Evolutionary conservation across 2,888 invertebrate species (phyloP).

Genomic region (Dexiosoma caninum): DNA sequence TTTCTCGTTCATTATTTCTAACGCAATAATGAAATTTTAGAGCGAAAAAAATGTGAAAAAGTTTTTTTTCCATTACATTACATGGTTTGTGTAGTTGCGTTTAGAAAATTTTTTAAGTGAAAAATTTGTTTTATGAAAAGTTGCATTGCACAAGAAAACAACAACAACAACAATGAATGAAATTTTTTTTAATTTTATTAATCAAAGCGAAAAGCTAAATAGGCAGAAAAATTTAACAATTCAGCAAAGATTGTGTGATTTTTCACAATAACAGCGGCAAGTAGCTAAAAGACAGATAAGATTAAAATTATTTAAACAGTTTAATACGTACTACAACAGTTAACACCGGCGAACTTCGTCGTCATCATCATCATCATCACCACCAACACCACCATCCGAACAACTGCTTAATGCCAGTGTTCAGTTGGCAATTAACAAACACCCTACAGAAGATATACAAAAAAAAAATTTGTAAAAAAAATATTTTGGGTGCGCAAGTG

Average conservation of each 20-base stretch:
- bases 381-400: too few species aligned
- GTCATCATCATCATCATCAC: neutral
- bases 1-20: neutral
- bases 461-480: too few species aligned
- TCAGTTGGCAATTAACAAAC: conserved; percentile 8
- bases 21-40: conserved; percentile 14
- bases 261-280: conserved; percentile 55
- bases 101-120: conserved; percentile 28
- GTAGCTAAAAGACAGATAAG: conserved; percentile 62
- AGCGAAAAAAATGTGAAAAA: neutral
- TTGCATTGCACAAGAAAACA: conserved; percentile 34
- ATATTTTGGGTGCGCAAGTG: neutral
- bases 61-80: neutral
- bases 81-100: conserved; percentile 29
- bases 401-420: neutral
- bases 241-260: conserved; percentile 49
- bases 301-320: conserved; percentile 57
- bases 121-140: conserved; percentile 51
- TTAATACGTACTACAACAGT: conserved; percentile 59
- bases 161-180: neutral
- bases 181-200: conserved; percentile 48
- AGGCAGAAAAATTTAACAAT: conserved; percentile 52
- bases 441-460: neutral
- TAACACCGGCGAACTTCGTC: conserved; percentile 48
- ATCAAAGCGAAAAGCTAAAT: conserved; percentile 55